Evolutionary conservation across 1,140 invertebrate genomes (phyloP).

Genomic region (Cydia pomonella): DNA sequence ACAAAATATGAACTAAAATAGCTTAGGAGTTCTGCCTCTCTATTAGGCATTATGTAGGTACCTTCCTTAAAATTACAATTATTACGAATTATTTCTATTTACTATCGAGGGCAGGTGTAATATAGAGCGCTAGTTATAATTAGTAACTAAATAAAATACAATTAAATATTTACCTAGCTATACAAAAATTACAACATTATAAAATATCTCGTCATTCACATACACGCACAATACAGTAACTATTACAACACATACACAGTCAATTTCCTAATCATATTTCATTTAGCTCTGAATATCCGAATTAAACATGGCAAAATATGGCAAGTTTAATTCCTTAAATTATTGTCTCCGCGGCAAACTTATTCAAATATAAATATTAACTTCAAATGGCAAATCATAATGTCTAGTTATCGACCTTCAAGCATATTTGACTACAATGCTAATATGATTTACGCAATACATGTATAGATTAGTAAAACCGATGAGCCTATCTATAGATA

Average conservation of each 20-base stretch:
- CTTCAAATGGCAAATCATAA: conserved; percentile 40
- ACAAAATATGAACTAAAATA: conserved; percentile 44
- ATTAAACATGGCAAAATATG: conserved; percentile 76
- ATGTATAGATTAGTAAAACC: conserved; percentile 12
- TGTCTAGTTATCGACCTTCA: conserved; percentile 34
- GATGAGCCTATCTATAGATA: conserved; percentile 32
- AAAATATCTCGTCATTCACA: not conserved
- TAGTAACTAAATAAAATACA: not conserved
- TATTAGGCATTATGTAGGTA: not conserved
- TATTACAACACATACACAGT: not conserved
- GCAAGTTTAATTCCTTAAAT: conserved; percentile 71
- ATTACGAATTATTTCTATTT: no score
- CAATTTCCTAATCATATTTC: not conserved
- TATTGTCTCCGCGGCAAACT: conserved; percentile 34
- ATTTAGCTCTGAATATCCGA: conserved; percentile 38
- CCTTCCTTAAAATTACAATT: conserved; percentile 10
- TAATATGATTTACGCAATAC: conserved; percentile 25
- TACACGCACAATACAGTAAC: not conserved
- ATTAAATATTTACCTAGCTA: not conserved
- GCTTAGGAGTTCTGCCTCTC: conserved; percentile 24
- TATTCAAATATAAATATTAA: conserved; percentile 35
- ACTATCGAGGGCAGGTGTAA: not conserved
- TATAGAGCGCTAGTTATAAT: not conserved
- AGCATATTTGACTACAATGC: conserved; percentile 27
- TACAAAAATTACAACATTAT: conserved; percentile 20